These are phyloP conservation scores for Sylvilagus bachmani DNA, from an alignment of 2,113 vertebrate genomes.

Conservation along the genomic window DNA sequence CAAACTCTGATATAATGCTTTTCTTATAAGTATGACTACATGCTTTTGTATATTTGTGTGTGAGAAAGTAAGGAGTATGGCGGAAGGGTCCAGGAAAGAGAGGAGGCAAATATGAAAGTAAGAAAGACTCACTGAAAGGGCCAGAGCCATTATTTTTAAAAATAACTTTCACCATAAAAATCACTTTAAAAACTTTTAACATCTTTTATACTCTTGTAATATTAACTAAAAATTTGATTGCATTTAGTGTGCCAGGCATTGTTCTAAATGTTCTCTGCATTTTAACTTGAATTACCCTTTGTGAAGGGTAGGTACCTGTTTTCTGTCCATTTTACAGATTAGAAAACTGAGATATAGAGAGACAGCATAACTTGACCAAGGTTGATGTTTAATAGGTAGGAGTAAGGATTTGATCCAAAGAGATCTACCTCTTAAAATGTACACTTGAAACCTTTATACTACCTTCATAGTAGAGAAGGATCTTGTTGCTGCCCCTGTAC, in stretches of 20 bases:
- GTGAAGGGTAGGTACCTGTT: not conserved
- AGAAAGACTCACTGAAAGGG: not conserved
- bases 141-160: not conserved
- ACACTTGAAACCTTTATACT: not conserved
- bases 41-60: not conserved
- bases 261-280: not conserved
- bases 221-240: conserved; percentile 3
- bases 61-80: not conserved
- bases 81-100: not conserved
- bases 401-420: not conserved
- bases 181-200: not conserved
- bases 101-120: not conserved
- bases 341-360: conserved; percentile 15
- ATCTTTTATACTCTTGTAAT: not conserved
- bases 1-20: conserved; percentile 10
- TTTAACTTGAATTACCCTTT: not conserved
- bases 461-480: not conserved
- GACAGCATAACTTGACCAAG: not conserved
- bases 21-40: not conserved
- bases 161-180: not conserved
- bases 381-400: not conserved
- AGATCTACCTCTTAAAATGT: not conserved
- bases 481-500: not conserved
- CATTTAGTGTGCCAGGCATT: not conserved
- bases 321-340: conserved; percentile 29